Base-by-base conservation (phyloP, 2,797 vertebrate genomes). In the Sebastes steindachneri region DNA sequence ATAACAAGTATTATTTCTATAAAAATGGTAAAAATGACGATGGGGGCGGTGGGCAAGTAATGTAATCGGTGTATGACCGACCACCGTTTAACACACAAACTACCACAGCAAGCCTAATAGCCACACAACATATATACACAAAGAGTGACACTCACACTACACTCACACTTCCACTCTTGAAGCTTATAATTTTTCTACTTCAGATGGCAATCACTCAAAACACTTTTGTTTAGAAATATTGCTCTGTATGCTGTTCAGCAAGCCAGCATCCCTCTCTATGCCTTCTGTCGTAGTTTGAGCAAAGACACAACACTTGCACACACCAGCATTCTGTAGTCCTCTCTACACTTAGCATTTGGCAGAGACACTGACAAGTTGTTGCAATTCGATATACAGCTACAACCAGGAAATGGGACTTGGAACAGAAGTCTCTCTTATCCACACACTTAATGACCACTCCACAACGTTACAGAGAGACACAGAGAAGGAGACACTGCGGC, bases 331-430 rank as follows among this genome's bases (percentile, higher is more conserved):
- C 25, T 14, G 45, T 51, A 12, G 65, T 67, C 41, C 26, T 63
- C 57, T 57, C 37, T 70, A 19, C 45, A 75, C 31, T 80, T 59
- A 58, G 41, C n/a, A 58, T 75, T 83, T 80, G 77, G 65, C 66
- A 81, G 48, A 67, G 28, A 29, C 5, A 53, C 51, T 75, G 55
- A 82, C 37, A 69, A 67, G 60, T 71, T 11, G 3, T 65, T 85
- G 75, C 65, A 84, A 73, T 80, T 68, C 71, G n/a, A 84, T 70
- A 33, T 69, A 75, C 26, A 62, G 14, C 59, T 69, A 68, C 60
- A 77, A 77, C 41, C 68, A 77, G 60, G 69, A 73, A 73, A 70
- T 75, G 29, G 35, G 57, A 78, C 53, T 74, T 58, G 29, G 25
- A 82, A 62, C 28, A 63, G 68, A 79, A 53, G 33, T 33, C 19